Evolutionary conservation across 2,113 vertebrate species (phyloP).

Genomic region (Clarias macrocephalus): DNA sequence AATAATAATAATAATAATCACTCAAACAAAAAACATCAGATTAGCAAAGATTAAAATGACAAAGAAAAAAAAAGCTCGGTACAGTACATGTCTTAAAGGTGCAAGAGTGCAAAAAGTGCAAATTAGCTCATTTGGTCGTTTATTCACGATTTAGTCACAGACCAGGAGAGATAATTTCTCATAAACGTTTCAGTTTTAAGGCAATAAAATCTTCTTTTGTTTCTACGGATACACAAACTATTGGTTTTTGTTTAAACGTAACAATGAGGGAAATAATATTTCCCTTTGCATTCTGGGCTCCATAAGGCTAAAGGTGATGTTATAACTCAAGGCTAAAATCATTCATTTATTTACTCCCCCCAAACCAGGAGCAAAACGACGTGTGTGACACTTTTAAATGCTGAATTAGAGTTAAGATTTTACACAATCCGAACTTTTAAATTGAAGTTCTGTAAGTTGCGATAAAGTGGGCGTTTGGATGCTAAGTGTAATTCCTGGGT

Average conservation of each 20-base stretch:
- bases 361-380: not conserved
- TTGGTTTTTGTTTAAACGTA: not conserved
- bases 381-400: not conserved
- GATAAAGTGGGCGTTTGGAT: not conserved
- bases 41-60: not conserved
- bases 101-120: slow-evolving; percentile 6
- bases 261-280: not conserved
- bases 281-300: not conserved
- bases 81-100: not conserved
- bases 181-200: not conserved
- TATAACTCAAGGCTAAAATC: not conserved
- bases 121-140: not conserved
- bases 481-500: not conserved
- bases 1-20: not conserved
- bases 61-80: not conserved
- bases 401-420: not conserved
- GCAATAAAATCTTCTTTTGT: not conserved
- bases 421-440: not conserved
- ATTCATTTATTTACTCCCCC: no score
- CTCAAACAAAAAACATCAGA: not conserved
- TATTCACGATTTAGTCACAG: not conserved
- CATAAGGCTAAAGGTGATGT: not conserved
- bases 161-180: not conserved
- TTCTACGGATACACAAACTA: not conserved
- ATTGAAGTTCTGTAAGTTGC: no score